Percentiles rank a stretch among this genome's conserved stretches.
Evolutionary conservation across 2,888 invertebrate genomes (phyloP).

Genomic region (Drosophila trichaetosa): DNA sequence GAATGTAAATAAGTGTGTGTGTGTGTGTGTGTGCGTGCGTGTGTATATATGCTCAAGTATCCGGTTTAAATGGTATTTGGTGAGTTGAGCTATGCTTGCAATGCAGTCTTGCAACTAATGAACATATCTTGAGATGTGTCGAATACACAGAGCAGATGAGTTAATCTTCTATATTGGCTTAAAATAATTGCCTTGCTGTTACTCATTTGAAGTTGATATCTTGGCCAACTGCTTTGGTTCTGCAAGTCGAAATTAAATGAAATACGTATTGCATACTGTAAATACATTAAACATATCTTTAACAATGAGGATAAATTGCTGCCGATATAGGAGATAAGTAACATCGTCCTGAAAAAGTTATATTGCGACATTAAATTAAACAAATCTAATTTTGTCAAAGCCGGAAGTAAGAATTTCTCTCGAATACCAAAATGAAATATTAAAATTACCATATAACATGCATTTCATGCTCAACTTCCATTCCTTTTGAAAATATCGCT

Average conservation of each 20-base stretch:
- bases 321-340: not conserved
- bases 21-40: not conserved
- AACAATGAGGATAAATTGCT: not conserved
- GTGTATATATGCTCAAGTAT: conserved; percentile 24
- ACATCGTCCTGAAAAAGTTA: not conserved
- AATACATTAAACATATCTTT: too few relatives aligned
- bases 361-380: not conserved
- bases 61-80: conserved; percentile 33
- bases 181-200: not conserved
- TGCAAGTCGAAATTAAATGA: not conserved
- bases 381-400: not conserved
- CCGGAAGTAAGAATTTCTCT: too few relatives aligned
- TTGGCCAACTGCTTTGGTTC: not conserved
- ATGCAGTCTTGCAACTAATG: conserved; percentile 36
- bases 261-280: not conserved
- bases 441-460: too few relatives aligned
- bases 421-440: too few relatives aligned
- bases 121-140: conserved; percentile 36
- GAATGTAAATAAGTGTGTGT: conserved; percentile 1
- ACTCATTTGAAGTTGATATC: not conserved
- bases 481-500: not conserved
- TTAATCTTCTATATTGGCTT: not conserved
- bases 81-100: conserved; percentile 32
- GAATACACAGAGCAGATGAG: conserved; percentile 8
- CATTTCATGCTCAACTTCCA: not conserved